These are phyloP conservation scores for Teleogryllus oceanicus DNA, from an alignment of 2,888 invertebrate genomes.

Conservation along the genomic window DNA sequence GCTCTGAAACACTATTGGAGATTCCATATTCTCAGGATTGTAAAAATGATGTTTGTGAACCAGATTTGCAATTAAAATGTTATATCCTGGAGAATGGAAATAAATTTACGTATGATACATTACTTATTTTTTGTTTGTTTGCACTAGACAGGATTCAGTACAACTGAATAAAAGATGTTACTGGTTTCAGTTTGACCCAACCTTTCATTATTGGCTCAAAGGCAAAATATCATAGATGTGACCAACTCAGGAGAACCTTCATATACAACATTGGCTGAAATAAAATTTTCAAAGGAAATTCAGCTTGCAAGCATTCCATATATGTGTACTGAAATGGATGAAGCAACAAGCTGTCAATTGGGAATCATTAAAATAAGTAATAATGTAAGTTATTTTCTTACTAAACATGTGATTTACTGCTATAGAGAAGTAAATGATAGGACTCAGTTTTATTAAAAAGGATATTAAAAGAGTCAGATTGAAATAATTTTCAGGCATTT, in stretches of 20 bases:
- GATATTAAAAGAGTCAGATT: no score
- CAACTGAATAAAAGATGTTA: not conserved
- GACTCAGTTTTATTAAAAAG: no score
- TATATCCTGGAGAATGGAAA: no score
- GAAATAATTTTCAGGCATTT: no score
- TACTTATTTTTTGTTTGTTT: no score
- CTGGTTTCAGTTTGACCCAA: not conserved
- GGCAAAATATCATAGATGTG: not conserved
- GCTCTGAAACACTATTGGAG: not conserved
- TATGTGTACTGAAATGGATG: not conserved
- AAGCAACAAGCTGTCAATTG: not conserved
- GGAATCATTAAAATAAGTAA: not conserved
- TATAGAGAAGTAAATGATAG: no score
- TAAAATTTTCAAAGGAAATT: not conserved
- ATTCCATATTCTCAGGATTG: not conserved
- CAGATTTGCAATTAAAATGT: not conserved
- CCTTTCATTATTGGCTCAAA: not conserved
- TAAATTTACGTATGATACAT: no score
- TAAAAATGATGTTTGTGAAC: not conserved
- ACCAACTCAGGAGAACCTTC: not conserved
- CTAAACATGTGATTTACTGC: no score
- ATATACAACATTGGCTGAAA: not conserved
- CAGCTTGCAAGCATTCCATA: not conserved
- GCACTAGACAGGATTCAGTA: no score
- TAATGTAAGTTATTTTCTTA: not conserved